Evolutionary conservation across 2,797 vertebrate genomes (phyloP).

Genomic region (Dromococcyx pavoninus): DNA sequence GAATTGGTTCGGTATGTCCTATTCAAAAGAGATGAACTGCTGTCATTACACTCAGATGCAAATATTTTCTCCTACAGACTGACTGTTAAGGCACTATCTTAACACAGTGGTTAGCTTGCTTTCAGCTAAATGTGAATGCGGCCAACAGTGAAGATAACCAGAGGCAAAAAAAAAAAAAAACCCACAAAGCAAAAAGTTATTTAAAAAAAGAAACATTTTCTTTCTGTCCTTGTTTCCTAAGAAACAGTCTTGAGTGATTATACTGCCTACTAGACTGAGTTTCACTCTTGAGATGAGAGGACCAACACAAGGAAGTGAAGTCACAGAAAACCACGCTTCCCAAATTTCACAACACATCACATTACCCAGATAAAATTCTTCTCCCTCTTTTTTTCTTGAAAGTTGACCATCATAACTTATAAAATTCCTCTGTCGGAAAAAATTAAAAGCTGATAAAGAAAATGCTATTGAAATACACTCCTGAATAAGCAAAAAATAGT

Average conservation of each 20-base stretch:
- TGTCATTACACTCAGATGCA: not conserved
- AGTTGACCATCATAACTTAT: not conserved
- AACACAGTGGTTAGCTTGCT: not conserved
- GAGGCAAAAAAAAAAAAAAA: not conserved
- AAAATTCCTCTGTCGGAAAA: not conserved
- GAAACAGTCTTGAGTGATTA: not conserved
- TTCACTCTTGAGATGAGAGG: not conserved
- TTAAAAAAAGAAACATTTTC: not conserved
- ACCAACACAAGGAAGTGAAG: not conserved
- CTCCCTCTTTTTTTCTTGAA: not conserved
- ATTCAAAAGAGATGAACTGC: conserved; percentile 35
- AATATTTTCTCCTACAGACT: not conserved
- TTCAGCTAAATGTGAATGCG: not conserved
- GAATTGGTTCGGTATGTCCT: conserved; percentile 98
- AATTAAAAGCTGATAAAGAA: not conserved
- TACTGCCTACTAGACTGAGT: not conserved
- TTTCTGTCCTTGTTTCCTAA: not conserved
- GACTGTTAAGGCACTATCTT: accelerated
- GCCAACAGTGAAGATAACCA: not conserved
- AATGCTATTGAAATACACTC: not conserved
- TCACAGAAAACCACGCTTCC: not conserved
- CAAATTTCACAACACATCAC: not conserved
- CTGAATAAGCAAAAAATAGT: not conserved
- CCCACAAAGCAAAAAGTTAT: not conserved
- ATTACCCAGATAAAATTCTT: not conserved